Base-by-base conservation (phyloP, 53 echinoderm and acorn worm genomes). In the Temnopleurus reevesii region DNA sequence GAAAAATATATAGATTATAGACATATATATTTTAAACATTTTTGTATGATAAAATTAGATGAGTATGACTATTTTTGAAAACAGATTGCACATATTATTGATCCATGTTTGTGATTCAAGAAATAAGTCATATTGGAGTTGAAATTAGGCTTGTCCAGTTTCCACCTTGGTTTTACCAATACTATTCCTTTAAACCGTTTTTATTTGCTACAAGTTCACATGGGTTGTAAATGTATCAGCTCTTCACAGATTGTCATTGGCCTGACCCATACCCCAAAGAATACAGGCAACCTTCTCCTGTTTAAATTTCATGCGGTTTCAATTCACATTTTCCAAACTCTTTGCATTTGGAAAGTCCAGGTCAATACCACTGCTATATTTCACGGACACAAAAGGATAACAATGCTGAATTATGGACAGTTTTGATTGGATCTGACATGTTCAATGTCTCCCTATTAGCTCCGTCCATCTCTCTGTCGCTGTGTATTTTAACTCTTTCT, bases 301-400 rank as follows among this genome's bases (percentile, higher is more conserved):
- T 25, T 80, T 49, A 38, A 51, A 80, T 49, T 80, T 80, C 51
- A 49, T 80, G 80, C 51, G 80, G 80, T 80, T 80, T 80, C 80
- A 80, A 80, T 80, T 51, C 51, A 51, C 27, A 49, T 80, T 71
- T 71, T 71, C 71, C 71, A 71, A 71, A 71, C 47, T 80, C 80
- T 80, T 80, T 80, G 80, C 51, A 80, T 80, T 80, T 80, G 80
- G 47, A 41, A 49, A 51, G 80, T 51, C 31, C 47, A 51, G 83
- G 83, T 83, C 83, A 83, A 83, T 83, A 83, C 83, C 83, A 83
- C 30, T 23, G 54, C 49, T 55, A 15, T 83, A 83, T 56, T 53
- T 55, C 54, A 83, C 17, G 53, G 83, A n/a, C 27, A 83, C 55
- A 83, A 80, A 49, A 55, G 83, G 36, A 53, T 55, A 55, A 55